Base-by-base conservation (phyloP, 2,113 vertebrate species). In the Tragelaphus imberbis region DNA sequence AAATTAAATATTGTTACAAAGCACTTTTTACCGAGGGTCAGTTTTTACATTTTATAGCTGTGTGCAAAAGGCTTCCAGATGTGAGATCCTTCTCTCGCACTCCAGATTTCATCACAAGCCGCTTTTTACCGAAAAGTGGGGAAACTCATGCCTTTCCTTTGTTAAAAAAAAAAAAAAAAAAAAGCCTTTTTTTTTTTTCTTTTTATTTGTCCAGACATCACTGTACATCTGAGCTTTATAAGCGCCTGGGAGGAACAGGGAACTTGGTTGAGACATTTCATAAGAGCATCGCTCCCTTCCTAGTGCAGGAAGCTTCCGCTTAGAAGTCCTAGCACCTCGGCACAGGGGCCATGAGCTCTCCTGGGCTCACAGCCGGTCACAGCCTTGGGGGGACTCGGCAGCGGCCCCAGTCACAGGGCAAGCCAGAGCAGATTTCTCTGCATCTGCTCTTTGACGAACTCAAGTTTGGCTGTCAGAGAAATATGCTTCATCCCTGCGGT, bases 11-110 rank as follows among this genome's bases (percentile, higher is more conserved):
- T 98, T 98, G 98, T 98, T 98, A 98, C 81, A 97, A 98, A 98
- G 99, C 98, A 99, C 98, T 99, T 99, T 99, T 99, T 99, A 99
- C 98, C 97, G 96, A 98, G 98, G 98, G 98, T 99, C 98, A 98
- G 98, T 99, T 99, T 99, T 99, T 99, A 99, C 98, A 98, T 99
- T 99, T 99, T 99, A 98, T 99, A 99, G 98, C 98, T 97, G 0
- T 30, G 81, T 96, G 97, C 80, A 94, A 98, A 99, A 99, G 98
- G 98, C 98, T 98, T 98, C 98, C 98, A 98, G 98, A 98, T 98
- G 97, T 97, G 98, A 98, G 97, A 97, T 87, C 97, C 97, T 84
- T 98, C 98, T 98, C 97, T 97, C 91, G 97, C 96, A 97, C 96
- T 98, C 95, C 98, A 97, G 97, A 98, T 98, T 97, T 94, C 98